Percentiles rank a stretch among this genome's conserved stretches.
Conservation (phyloP, 2,888 invertebrate species). For the Macrosoma leucophasiata region DNA sequence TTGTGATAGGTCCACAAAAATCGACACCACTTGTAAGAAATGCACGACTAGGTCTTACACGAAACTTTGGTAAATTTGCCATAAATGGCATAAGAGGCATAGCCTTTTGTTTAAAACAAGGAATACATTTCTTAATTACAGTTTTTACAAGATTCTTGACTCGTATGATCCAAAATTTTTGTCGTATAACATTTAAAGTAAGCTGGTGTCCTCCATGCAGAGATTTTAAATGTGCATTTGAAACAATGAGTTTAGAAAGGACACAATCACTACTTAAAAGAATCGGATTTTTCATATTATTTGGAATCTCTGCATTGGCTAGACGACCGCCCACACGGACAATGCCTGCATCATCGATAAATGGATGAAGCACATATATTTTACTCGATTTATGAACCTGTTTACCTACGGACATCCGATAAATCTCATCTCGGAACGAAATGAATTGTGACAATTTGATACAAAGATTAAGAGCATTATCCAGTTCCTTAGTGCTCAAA, state of each 20-base stretch:
- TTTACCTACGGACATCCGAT: constrained; percentile 1
- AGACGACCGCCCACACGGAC: constrained; percentile 20
- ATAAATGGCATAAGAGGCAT: constrained; percentile 1
- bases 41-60: constrained; percentile 4
- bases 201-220: constrained; percentile 3
- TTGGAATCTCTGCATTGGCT: constrained; percentile 14
- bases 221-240: constrained; percentile 6
- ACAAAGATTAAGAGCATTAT: constrained; percentile 5
- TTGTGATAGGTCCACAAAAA: constrained; percentile 3
- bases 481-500: constrained; percentile 7
- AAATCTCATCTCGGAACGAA: not conserved
- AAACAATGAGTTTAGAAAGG: constrained; percentile 17
- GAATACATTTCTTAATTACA: not conserved
- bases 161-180: constrained; percentile 1
- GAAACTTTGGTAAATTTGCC: not conserved
- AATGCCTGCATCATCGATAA: constrained; percentile 10
- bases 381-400: constrained; percentile 5
- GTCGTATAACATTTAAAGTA: not conserved
- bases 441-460: constrained; percentile 5
- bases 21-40: constrained; percentile 8
- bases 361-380: constrained; percentile 7
- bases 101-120: constrained; percentile 1
- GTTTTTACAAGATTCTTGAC: not conserved
- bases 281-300: constrained; percentile 16
- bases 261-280: constrained; percentile 13